Evolutionary conservation across 2,888 invertebrate genomes (phyloP).

Genomic region (Agrotis puta): DNA sequence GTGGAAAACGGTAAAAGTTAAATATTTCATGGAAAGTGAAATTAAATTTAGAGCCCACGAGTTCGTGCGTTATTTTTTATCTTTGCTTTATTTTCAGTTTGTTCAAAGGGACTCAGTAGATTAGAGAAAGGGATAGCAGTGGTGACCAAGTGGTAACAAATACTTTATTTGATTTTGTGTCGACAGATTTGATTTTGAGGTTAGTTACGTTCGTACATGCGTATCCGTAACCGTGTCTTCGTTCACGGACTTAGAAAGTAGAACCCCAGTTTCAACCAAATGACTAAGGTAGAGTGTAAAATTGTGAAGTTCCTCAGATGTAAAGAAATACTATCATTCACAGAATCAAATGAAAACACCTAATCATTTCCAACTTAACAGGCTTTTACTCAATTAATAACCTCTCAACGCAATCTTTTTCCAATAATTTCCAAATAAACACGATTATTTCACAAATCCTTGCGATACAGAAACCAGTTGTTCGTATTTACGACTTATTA

Average conservation of each 20-base stretch:
- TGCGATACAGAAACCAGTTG: constrained; percentile 48
- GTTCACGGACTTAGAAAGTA: no score
- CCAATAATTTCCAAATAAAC: constrained; percentile 49
- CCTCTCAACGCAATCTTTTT: constrained; percentile 44
- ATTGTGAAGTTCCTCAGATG: not conserved
- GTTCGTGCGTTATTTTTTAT: not conserved
- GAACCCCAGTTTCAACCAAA: not conserved
- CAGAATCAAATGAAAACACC: constrained; percentile 4
- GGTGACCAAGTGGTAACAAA: no score
- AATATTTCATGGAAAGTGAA: constrained; percentile 23
- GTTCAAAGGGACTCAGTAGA: not conserved
- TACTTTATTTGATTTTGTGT: no score
- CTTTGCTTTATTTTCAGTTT: not conserved
- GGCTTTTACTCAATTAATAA: constrained; percentile 32
- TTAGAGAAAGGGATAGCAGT: no score
- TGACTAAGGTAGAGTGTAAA: not conserved
- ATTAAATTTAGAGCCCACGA: constrained; percentile 27
- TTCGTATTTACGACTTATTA: constrained; percentile 53
- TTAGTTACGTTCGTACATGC: no score
- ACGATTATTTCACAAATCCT: constrained; percentile 46
- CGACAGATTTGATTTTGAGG: no score
- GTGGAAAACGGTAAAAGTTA: constrained; percentile 18
- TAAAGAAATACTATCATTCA: not conserved
- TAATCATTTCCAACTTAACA: constrained; percentile 9
- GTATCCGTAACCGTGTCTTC: no score